phyloP scores from a whole-genome alignment of 2,113 vertebrate genomes.

The Zosterops japonicus region DNA sequence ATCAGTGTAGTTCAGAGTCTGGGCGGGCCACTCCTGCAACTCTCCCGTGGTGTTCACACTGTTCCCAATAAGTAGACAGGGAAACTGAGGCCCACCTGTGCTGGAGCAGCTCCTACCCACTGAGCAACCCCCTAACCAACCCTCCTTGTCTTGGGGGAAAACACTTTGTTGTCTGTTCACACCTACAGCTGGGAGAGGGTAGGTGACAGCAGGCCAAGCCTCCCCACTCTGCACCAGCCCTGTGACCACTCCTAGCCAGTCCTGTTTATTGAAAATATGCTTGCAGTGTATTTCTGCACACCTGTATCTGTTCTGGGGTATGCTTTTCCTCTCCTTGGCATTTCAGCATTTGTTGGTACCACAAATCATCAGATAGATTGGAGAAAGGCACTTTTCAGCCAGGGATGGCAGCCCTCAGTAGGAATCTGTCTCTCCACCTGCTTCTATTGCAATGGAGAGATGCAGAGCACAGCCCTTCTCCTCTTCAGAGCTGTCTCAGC shows the following conservation, averaged over 20 bases:
- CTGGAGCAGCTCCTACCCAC: not conserved
- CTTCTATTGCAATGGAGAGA: not conserved
- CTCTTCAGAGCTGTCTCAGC: not conserved
- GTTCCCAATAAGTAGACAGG: not conserved
- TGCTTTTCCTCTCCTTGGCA: not conserved
- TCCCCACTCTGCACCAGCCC: too few species aligned
- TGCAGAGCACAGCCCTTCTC: not conserved
- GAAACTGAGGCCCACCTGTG: not conserved
- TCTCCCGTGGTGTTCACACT: rapidly evolving
- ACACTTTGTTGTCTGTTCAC: not conserved
- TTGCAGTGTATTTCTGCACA: not conserved
- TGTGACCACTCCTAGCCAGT: not conserved
- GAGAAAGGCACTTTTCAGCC: not conserved
- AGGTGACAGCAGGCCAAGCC: not conserved
- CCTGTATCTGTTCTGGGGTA: rapidly evolving
- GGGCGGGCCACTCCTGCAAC: not conserved
- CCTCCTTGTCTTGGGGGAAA: not conserved
- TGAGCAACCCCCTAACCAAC: not conserved
- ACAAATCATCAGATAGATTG: too few species aligned
- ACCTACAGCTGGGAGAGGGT: rapidly evolving
- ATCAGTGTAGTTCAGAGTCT: not conserved
- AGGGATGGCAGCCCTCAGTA: not conserved
- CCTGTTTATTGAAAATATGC: not conserved
- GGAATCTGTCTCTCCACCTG: not conserved
- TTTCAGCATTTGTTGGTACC: not conserved